A percentile compares a stretch with the other conserved stretches of the same genome.
phyloP scores from a whole-genome alignment of 2,888 invertebrate species.

The Physocephala rufipes region DNA sequence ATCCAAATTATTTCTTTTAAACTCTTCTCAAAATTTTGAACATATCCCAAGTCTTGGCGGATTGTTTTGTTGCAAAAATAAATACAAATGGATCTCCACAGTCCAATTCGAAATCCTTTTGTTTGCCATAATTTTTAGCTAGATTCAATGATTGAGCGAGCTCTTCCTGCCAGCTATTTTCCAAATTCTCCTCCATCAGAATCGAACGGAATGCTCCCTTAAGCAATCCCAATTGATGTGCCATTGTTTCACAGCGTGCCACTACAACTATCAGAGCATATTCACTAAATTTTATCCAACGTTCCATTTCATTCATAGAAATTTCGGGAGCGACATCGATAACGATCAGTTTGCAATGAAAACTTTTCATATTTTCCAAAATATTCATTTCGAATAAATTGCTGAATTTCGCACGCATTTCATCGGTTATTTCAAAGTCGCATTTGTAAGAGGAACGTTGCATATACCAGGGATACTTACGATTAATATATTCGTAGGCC shows the following conservation, averaged over 20 bases:
- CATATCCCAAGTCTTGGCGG: slow-evolving; percentile 51
- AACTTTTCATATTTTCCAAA: slow-evolving; percentile 47
- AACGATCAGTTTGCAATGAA: slow-evolving; percentile 52
- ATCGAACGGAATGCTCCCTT: slow-evolving; percentile 46
- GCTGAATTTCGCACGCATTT: slow-evolving; percentile 44
- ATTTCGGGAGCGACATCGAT: slow-evolving; percentile 52
- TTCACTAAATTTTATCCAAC: slow-evolving; percentile 56
- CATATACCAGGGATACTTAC: slow-evolving; percentile 50
- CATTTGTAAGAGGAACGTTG: slow-evolving; percentile 45
- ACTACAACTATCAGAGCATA: slow-evolving; percentile 52
- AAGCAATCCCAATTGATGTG: slow-evolving; percentile 48
- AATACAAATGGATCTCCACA: slow-evolving; percentile 50
- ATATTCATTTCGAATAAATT: slow-evolving; percentile 48
- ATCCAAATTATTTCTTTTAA: background rate
- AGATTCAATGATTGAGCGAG: slow-evolving; percentile 45
- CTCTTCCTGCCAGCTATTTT: slow-evolving; percentile 54
- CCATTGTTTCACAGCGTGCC: slow-evolving; percentile 50
- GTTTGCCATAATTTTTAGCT: slow-evolving; percentile 48
- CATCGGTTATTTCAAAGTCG: slow-evolving; percentile 44
- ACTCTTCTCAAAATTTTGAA: slow-evolving; percentile 46
- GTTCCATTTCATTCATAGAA: slow-evolving; percentile 46
- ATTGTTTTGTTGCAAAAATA: slow-evolving; percentile 52
- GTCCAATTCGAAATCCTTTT: slow-evolving; percentile 42
- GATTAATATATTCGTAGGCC: slow-evolving; percentile 54
- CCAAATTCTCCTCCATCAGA: slow-evolving; percentile 46